phyloP scores from a whole-genome alignment of 2,888 invertebrate genomes.

The Lumbricus terrestris region DNA sequence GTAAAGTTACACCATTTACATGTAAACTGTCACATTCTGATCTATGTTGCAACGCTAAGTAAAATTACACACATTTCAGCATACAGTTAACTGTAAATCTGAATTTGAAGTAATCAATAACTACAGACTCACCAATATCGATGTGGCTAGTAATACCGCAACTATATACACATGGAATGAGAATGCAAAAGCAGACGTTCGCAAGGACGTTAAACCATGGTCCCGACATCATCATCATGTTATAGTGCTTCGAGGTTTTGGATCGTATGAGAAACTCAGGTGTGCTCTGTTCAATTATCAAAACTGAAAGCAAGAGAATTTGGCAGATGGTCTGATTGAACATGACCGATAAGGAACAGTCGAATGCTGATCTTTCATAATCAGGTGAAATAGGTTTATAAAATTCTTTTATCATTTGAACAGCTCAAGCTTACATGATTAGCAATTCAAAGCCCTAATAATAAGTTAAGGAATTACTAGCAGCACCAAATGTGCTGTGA shows the following conservation, averaged over 20 bases:
- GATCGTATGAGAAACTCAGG: neutral
- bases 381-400: neutral
- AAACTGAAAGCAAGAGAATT: neutral
- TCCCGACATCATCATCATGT: neutral
- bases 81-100: neutral
- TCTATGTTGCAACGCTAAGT: neutral
- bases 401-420: neutral
- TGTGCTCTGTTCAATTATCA: neutral
- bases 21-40: neutral
- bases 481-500: too few relatives aligned
- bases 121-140: slow-evolving; percentile 42
- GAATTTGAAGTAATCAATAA: neutral
- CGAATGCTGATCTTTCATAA: neutral
- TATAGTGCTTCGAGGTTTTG: neutral
- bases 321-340: neutral
- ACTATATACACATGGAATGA: neutral
- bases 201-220: neutral
- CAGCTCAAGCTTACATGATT: neutral
- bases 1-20: neutral
- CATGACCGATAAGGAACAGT: neutral
- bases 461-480: too few relatives aligned
- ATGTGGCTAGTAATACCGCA: slow-evolving; percentile 47
- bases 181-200: neutral
- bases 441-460: neutral
- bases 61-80: neutral